Conservation (phyloP, 2,888 invertebrate species). For the Athetis lepigone region DNA sequence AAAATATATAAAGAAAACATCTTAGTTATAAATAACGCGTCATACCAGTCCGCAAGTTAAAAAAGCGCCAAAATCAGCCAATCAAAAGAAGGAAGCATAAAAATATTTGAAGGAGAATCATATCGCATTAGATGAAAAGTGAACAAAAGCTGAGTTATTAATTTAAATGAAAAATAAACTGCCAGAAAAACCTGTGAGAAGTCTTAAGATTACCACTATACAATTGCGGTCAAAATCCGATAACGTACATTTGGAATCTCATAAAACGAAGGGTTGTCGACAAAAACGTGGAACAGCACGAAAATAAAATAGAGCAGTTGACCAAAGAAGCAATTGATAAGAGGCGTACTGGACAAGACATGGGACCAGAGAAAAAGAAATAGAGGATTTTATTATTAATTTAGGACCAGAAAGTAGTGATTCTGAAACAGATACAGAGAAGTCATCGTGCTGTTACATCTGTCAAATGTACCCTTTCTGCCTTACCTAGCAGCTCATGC, state of each 20-base stretch:
- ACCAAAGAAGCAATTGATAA: conserved; percentile 10
- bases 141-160: conserved; percentile 5
- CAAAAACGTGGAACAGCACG: conserved; percentile 9
- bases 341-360: conserved; percentile 3
- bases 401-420: conserved; percentile 18
- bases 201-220: conserved; percentile 6
- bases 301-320: conserved; percentile 9
- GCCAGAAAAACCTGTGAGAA: conserved; percentile 3
- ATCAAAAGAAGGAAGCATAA: too few species aligned
- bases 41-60: too few species aligned
- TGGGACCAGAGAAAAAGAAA: conserved; percentile 12
- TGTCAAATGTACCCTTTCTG: too few species aligned
- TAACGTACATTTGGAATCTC: background rate
- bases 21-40: too few species aligned
- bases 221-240: background rate
- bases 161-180: conserved; percentile 4
- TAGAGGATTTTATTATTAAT: conserved; percentile 17
- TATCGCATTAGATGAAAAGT: conserved; percentile 6
- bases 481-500: too few species aligned
- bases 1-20: too few species aligned
- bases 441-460: too few species aligned
- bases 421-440: background rate
- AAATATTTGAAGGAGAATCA: conserved; percentile 5
- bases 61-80: too few species aligned
- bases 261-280: conserved; percentile 8